Percentiles rank a stretch among this genome's conserved stretches.
Evolutionary conservation across 1,140 invertebrate genomes (phyloP).

Genomic region (Batillaria attramentaria): DNA sequence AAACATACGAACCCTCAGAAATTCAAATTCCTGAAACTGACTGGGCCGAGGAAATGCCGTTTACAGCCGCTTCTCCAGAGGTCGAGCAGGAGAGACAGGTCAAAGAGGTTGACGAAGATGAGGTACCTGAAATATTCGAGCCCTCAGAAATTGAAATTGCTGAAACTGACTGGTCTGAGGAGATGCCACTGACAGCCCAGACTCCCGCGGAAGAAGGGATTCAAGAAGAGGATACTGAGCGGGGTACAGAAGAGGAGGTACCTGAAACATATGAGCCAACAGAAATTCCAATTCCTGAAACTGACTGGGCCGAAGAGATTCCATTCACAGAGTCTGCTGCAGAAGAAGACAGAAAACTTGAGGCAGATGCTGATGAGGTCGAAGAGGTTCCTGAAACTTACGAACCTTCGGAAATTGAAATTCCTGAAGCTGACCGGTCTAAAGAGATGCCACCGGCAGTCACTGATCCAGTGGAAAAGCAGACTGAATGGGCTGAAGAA

Average conservation of each 20-base stretch:
- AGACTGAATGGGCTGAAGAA: too few species aligned
- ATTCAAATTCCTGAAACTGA: too few species aligned
- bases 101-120: not conserved
- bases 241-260: not conserved
- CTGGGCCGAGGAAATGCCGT: too few species aligned
- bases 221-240: not conserved
- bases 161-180: not conserved
- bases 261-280: not conserved
- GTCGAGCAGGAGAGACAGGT: not conserved
- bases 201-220: not conserved
- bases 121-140: not conserved
- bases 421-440: too few species aligned
- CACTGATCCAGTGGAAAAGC: not conserved
- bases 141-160: not conserved
- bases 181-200: not conserved
- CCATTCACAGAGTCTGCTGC: too few species aligned
- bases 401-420: too few species aligned
- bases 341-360: too few species aligned
- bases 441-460: too few species aligned
- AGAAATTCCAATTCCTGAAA: not conserved
- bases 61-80: not conserved
- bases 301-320: too few species aligned
- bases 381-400: too few species aligned
- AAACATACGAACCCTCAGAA: too few species aligned
- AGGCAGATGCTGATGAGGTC: too few species aligned